phyloP scores from a whole-genome alignment of 2,797 vertebrate species.

The Lepilemur ruficaudatus region DNA sequence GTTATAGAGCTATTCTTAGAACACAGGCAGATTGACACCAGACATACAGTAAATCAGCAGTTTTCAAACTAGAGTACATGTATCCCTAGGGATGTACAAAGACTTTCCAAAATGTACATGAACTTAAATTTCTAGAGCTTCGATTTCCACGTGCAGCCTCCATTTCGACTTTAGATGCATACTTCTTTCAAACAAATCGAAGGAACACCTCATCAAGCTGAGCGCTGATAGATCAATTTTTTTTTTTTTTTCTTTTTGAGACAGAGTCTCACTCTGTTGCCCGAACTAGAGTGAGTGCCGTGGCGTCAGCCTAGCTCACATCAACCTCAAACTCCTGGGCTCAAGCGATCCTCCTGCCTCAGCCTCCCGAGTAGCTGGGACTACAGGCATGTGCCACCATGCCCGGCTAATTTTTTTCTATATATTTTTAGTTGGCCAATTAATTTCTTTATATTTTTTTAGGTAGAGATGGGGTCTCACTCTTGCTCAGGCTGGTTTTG shows the following conservation, averaged over 20 bases:
- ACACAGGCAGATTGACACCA: neutral
- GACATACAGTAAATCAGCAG: neutral
- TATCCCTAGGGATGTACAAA: neutral
- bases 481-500: no score
- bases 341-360: neutral
- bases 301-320: neutral
- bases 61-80: neutral
- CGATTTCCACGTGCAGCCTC: neutral
- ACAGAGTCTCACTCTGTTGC: neutral
- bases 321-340: neutral
- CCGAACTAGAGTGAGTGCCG: rapidly evolving
- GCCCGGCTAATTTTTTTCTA: neutral
- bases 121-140: neutral
- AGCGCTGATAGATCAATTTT: neutral
- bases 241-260: neutral
- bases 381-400: neutral
- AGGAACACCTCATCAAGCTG: neutral
- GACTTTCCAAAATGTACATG: neutral
- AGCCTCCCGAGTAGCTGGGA: neutral
- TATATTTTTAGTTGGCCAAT: no score
- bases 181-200: neutral
- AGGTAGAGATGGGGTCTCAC: no score
- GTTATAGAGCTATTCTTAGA: neutral
- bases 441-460: no score
- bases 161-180: neutral